Conservation (phyloP, 2,797 vertebrate genomes). For the Phoxinus dragarum region DNA sequence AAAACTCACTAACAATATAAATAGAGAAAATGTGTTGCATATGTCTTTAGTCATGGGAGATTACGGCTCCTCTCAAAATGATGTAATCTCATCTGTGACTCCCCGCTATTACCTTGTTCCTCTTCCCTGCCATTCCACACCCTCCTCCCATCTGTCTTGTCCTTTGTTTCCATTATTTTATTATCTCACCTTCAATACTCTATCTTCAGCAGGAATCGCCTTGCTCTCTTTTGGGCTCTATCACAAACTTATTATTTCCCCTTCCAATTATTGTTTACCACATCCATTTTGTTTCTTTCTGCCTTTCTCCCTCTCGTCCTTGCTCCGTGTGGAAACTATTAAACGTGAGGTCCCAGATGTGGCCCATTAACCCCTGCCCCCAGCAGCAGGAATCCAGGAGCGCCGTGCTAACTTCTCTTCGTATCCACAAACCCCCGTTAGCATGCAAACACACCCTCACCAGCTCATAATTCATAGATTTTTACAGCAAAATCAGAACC, state of each 20-base stretch:
- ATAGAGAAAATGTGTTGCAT: neutral
- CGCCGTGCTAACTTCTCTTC: neutral
- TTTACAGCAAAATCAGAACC: neutral
- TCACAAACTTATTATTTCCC: constrained; percentile 41
- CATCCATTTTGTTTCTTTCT: constrained; percentile 19
- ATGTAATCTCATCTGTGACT: constrained; percentile 51
- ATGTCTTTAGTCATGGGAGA: constrained; percentile 55
- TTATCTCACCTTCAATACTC: neutral
- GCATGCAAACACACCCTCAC: constrained; percentile 15
- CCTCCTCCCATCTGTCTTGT: neutral
- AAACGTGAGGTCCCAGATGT: constrained; percentile 55
- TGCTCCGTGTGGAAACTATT: constrained; percentile 45
- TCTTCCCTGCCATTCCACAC: neutral
- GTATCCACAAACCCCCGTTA: neutral
- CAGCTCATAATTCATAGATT: constrained; percentile 4
- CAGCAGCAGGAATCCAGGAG: constrained; percentile 43
- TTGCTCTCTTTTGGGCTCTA: neutral
- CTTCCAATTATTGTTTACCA: neutral
- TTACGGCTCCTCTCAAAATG: constrained; percentile 34
- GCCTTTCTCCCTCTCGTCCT: constrained; percentile 1
- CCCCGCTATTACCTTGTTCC: constrained; percentile 30
- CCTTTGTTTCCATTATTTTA: neutral
- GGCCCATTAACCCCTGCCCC: constrained; percentile 57
- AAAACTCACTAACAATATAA: neutral
- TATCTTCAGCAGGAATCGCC: neutral